Evolutionary conservation across 2,797 vertebrate genomes (phyloP), one percentile per base, ranked within the genome.

Genomic region (Falco rusticolus): DNA sequence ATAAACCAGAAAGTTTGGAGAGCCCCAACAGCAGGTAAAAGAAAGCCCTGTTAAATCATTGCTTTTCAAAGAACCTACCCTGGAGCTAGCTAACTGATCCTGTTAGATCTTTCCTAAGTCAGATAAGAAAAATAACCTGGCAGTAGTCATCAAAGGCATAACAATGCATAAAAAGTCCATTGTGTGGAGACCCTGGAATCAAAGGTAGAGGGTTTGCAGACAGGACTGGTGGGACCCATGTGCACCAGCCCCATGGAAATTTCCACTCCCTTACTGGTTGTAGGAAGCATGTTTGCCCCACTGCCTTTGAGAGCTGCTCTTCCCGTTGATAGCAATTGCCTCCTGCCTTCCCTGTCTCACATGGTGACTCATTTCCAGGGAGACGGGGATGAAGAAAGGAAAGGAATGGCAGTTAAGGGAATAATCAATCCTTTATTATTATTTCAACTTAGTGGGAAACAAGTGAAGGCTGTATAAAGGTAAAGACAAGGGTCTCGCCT

Each of bases 51-150:
- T 78, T 92, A 95, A 97, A 95, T 94, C 86, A 94, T 92, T 96
- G 88, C 92, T 91, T 97, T 96, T 96, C 96, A 95, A 96, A 97
- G 95, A 94, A 96, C 84, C 90, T 96, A 91, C 84, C 92, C 89
- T 31, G 65, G 34, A 95, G 94, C 96, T 87, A 92, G 71, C 78
- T 95, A 92, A 93, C 93, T 92, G 96, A 96, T 93, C 89, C 90
- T 95, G 86, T 93, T 94, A 96, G 95, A 97, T 97, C 90, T 95
- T 90, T 63, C 43, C 47, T 89, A 53, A 89, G 89, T 81, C 82
- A 96, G 94, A 95, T 95, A 97, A 96, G 92, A 90, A 93, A 91
- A 94, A 94, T 69, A 96, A 94, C 61, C 96, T 97, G 95, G 95
- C 92, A 96, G 69, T 29, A 94, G 54, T 94, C 90, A 95, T 96